Conservation (phyloP, 2,113 vertebrate species). For the Pseudolaguvia tuberculata region DNA sequence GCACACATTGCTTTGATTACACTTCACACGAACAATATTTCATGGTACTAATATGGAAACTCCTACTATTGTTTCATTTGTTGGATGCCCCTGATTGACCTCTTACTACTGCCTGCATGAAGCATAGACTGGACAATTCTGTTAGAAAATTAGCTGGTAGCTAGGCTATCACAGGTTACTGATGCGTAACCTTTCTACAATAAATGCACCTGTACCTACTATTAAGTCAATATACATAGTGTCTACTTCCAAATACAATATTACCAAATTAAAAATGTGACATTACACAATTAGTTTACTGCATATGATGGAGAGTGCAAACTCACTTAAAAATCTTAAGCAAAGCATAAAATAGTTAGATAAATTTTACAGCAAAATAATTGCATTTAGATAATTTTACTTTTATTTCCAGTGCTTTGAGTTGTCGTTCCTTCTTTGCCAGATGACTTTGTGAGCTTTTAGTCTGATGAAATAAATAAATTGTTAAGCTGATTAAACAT, state of each 20-base stretch:
- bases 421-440: slow-evolving; percentile 72
- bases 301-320: not conserved
- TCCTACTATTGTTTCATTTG: not conserved
- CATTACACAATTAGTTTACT: not conserved
- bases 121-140: not conserved
- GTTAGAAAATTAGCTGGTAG: too few species aligned
- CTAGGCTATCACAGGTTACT: too few species aligned
- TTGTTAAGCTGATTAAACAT: not conserved
- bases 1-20: too few species aligned
- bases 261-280: not conserved
- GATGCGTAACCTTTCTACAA: not conserved
- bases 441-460: slow-evolving; percentile 69
- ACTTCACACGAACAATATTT: too few species aligned
- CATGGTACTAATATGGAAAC: not conserved
- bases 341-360: too few species aligned
- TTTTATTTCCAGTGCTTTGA: slow-evolving; percentile 80
- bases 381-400: slow-evolving; percentile 50
- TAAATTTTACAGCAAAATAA: not conserved
- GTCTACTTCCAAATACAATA: not conserved
- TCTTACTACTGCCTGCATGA: not conserved
- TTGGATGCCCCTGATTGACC: not conserved
- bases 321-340: too few species aligned
- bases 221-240: too few species aligned
- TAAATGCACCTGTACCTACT: too few species aligned
- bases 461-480: slow-evolving; percentile 57